A percentile compares a stretch with the other conserved stretches of the same genome.
These are phyloP conservation scores for Eublepharis macularius DNA, from an alignment of 2,113 vertebrate species.

Conservation along the genomic window DNA sequence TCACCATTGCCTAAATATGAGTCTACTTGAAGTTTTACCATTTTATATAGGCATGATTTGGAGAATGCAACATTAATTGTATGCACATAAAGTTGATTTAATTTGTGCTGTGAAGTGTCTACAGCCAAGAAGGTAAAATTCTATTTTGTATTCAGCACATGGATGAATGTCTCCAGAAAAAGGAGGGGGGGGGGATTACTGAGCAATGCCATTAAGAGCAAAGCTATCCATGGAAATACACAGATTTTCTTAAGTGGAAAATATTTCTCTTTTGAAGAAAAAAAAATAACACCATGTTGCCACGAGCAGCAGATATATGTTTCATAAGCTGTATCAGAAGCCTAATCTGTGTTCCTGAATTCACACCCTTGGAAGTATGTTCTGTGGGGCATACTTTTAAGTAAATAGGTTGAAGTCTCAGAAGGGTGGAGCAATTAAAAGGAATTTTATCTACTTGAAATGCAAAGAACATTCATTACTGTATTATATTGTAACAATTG, in stretches of 20 bases:
- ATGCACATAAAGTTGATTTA: neutral
- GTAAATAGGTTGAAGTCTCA: neutral
- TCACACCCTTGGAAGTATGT: no score
- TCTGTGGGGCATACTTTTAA: neutral
- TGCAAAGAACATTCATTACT: neutral
- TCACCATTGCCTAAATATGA: neutral
- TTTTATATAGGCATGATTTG: neutral
- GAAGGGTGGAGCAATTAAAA: neutral
- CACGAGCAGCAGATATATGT: neutral
- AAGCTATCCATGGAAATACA: neutral
- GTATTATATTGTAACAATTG: neutral
- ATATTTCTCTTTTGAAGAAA: neutral
- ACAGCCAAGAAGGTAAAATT: neutral
- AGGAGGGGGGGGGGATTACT: constrained; percentile 2
- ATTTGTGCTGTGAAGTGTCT: neutral
- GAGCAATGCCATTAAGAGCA: neutral
- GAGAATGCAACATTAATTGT: neutral
- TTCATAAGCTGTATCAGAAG: neutral
- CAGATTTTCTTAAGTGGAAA: neutral
- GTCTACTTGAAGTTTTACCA: neutral
- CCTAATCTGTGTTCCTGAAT: no score
- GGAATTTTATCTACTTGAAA: neutral
- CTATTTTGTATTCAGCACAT: constrained; percentile 15
- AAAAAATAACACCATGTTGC: neutral
- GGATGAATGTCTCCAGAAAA: constrained; percentile 7